A percentile compares a stretch with the other conserved stretches of the same genome.
Evolutionary conservation across 2,113 vertebrate genomes (phyloP).

Genomic region (Leuciscus idus): DNA sequence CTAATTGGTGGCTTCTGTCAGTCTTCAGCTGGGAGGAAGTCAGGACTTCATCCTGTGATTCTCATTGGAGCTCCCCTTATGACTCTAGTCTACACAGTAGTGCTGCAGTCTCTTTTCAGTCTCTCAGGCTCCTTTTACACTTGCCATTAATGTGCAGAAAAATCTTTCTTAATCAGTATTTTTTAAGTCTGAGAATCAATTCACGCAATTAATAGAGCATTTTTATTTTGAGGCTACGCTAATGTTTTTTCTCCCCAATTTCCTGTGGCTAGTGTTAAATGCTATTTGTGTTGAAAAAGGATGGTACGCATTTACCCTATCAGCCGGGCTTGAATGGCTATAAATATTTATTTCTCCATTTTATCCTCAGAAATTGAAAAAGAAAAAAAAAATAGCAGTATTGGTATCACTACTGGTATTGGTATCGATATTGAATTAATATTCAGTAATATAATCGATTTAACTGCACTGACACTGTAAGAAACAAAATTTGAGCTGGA

Average conservation of each 20-base stretch:
- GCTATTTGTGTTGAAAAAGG: background rate
- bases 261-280: background rate
- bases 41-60: conserved; percentile 39
- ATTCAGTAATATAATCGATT: too few relatives aligned
- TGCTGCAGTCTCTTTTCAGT: background rate
- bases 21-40: conserved; percentile 25
- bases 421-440: background rate
- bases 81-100: background rate
- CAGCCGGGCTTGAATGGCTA: background rate
- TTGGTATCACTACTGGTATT: background rate
- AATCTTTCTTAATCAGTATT: background rate
- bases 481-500: too few relatives aligned
- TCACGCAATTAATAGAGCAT: background rate
- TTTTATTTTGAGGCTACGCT: background rate
- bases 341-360: background rate
- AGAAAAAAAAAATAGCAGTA: background rate
- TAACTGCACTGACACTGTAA: too few relatives aligned
- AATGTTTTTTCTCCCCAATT: background rate
- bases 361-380: background rate
- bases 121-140: background rate
- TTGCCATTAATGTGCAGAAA: background rate
- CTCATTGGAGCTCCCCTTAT: conserved; percentile 27
- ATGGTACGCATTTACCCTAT: background rate
- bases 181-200: background rate
- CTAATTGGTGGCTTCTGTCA: conserved; percentile 63